phyloP scores from a whole-genome alignment of 23 tunicate genomes.

The Trididemnum miniatum region DNA sequence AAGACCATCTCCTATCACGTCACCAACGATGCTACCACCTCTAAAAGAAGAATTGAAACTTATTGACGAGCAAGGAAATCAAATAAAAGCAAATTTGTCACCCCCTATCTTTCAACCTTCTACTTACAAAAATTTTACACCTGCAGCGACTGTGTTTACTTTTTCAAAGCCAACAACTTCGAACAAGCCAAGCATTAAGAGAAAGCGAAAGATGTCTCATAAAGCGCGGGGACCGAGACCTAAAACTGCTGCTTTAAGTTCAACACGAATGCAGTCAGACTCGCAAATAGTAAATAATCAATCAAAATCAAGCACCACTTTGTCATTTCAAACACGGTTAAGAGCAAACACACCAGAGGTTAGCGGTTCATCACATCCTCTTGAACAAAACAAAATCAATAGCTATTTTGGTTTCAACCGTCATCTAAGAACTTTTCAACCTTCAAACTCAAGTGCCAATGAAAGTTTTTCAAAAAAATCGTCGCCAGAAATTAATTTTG shows the following conservation, averaged over 20 bases:
- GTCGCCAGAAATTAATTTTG: neutral
- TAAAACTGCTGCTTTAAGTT: constrained; percentile 26
- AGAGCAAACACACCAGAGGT: neutral
- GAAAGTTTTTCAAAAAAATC: neutral
- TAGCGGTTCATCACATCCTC: neutral
- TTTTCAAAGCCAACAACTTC: neutral
- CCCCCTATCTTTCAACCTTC: neutral
- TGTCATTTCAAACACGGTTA: neutral
- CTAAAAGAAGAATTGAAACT: neutral
- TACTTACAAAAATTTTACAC: neutral
- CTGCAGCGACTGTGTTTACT: constrained; percentile 4
- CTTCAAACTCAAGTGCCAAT: neutral
- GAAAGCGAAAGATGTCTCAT: constrained; percentile 31
- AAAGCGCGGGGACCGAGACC: constrained; percentile 14
- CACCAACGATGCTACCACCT: neutral
- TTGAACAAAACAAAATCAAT: too few relatives aligned
- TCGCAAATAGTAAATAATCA: neutral
- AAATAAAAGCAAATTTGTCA: neutral
- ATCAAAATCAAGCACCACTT: neutral
- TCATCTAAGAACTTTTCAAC: too few relatives aligned
- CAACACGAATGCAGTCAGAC: neutral
- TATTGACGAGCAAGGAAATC: neutral
- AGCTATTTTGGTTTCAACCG: too few relatives aligned
- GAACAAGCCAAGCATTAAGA: neutral
- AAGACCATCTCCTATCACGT: neutral